A percentile compares a stretch with the other conserved stretches of the same genome.
Evolutionary conservation across 2,797 vertebrate species (phyloP).

Genomic region (Melanotaenia trifasciata): DNA sequence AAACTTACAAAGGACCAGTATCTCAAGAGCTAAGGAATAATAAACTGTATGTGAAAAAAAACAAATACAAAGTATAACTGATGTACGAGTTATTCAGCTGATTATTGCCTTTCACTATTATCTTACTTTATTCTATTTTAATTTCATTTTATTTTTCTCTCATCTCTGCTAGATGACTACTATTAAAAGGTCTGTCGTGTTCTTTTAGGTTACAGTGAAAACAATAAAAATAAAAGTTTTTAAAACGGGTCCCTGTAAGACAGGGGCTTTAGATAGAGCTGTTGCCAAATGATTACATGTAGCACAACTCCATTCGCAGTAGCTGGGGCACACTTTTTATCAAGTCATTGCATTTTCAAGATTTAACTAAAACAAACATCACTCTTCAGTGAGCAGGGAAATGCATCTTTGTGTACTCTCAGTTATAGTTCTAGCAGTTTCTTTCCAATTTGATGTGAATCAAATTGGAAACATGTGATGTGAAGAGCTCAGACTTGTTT

Average conservation of each 20-base stretch:
- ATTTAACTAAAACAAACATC: constrained; percentile 53
- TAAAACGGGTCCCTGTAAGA: neutral
- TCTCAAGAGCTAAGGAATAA: too few relatives aligned
- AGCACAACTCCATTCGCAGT: constrained; percentile 42
- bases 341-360: constrained; percentile 43
- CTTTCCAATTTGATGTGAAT: constrained; percentile 38
- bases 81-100: too few relatives aligned
- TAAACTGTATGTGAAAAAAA: too few relatives aligned
- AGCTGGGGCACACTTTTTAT: constrained; percentile 36
- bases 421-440: constrained; percentile 34
- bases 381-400: constrained; percentile 67
- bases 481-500: constrained; percentile 18
- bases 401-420: constrained; percentile 38
- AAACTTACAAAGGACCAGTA: too few relatives aligned
- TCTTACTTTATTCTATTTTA: too few relatives aligned
- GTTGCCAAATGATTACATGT: constrained; percentile 44
- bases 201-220: too few relatives aligned
- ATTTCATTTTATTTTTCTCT: too few relatives aligned
- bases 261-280: constrained; percentile 33
- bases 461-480: too few relatives aligned
- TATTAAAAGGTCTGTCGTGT: too few relatives aligned
- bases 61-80: neutral
- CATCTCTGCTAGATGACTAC: too few relatives aligned
- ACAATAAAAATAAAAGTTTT: too few relatives aligned
- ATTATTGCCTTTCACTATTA: too few relatives aligned